Evolutionary conservation across 2,888 invertebrate species (phyloP).

Genomic region (Nesidiocoris tenuis): DNA sequence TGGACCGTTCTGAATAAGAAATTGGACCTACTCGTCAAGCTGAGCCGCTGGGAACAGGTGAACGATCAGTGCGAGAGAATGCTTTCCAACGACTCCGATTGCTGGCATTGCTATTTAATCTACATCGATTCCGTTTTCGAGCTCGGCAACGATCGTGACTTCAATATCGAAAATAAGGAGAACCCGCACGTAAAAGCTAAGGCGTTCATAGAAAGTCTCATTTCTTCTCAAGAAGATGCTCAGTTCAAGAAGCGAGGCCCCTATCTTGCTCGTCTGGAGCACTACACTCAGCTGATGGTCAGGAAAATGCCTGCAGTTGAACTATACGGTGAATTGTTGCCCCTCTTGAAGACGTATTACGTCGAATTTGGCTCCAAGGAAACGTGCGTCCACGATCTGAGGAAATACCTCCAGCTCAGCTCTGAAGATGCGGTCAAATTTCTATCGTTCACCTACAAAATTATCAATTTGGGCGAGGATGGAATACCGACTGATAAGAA

Average conservation of each 20-base stretch:
- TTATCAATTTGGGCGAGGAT: slow-evolving; percentile 32
- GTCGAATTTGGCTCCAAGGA: slow-evolving; percentile 79
- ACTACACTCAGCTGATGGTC: slow-evolving; percentile 64
- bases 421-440: slow-evolving; percentile 18
- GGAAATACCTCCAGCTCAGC: slow-evolving; percentile 69
- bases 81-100: slow-evolving; percentile 64
- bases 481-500: slow-evolving; percentile 44
- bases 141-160: slow-evolving; percentile 28
- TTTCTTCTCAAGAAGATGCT: slow-evolving; percentile 62
- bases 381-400: slow-evolving; percentile 81
- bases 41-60: slow-evolving; percentile 73
- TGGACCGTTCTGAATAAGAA: slow-evolving; percentile 59
- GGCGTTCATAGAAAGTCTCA: slow-evolving; percentile 71
- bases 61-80: slow-evolving; percentile 62
- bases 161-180: slow-evolving; percentile 33
- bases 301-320: slow-evolving; percentile 59
- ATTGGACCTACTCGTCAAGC: slow-evolving; percentile 70
- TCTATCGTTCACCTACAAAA: slow-evolving; percentile 18
- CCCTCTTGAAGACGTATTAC: slow-evolving; percentile 76
- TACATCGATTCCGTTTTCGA: slow-evolving; percentile 46
- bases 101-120: slow-evolving; percentile 44
- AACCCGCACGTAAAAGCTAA: slow-evolving; percentile 39
- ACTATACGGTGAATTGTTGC: slow-evolving; percentile 60
- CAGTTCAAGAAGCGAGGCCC: slow-evolving; percentile 66
- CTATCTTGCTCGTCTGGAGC: slow-evolving; percentile 77